Evolutionary conservation across 2,888 invertebrate genomes (phyloP).

Genomic region (Spilosoma lubricipeda): DNA sequence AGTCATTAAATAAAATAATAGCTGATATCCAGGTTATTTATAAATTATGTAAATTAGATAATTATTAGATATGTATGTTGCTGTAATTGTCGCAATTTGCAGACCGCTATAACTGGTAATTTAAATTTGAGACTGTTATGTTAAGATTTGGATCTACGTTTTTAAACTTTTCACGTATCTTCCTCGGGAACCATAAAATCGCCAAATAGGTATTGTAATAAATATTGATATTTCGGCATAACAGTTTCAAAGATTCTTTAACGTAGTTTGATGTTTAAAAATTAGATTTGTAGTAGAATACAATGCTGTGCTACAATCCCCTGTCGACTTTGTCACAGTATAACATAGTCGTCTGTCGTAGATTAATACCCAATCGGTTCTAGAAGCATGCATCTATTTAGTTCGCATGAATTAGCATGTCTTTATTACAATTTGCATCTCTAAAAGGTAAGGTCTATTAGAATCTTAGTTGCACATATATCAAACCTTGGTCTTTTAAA

Average conservation of each 20-base stretch:
- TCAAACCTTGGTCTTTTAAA: neutral
- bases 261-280: conserved; percentile 31
- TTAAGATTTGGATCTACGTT: neutral
- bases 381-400: conserved; percentile 58
- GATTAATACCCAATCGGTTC: conserved; percentile 51
- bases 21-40: neutral
- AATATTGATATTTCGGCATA: conserved; percentile 2
- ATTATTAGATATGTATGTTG: conserved; percentile 1
- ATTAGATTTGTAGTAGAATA: conserved; percentile 46
- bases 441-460: conserved; percentile 46
- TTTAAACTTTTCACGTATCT: neutral
- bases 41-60: too few relatives aligned
- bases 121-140: conserved; percentile 15
- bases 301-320: conserved; percentile 81
- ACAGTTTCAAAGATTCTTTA: conserved; percentile 14
- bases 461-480: conserved; percentile 4
- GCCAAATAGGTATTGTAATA: neutral
- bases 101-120: neutral
- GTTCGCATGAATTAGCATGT: conserved; percentile 61
- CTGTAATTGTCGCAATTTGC: neutral
- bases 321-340: conserved; percentile 47
- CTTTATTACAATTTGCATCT: conserved; percentile 19
- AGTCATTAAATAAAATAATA: neutral
- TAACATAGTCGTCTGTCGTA: conserved; percentile 53
- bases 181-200: neutral